Percentiles rank a stretch among this genome's conserved stretches.
These are phyloP conservation scores for Sinocyclocheilus maitianheensis DNA, from an alignment of 2,113 vertebrate species.

Conservation along the genomic window DNA sequence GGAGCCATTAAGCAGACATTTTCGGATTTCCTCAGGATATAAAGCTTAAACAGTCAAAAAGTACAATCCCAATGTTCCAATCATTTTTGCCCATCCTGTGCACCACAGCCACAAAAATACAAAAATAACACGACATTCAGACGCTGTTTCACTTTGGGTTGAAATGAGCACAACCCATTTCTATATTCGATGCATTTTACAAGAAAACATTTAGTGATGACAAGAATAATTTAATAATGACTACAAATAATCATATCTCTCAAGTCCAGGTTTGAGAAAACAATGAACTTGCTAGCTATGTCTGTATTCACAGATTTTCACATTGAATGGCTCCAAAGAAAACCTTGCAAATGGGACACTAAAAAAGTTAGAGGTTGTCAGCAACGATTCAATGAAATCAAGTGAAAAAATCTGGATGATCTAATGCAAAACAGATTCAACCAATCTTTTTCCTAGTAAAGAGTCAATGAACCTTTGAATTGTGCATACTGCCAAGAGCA, in stretches of 20 bases:
- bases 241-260: not conserved
- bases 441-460: not conserved
- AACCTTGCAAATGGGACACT: not conserved
- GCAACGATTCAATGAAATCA: not conserved
- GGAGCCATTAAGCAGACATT: constrained; percentile 13
- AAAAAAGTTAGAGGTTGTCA: not conserved
- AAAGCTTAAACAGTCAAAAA: constrained; percentile 8
- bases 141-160: not conserved
- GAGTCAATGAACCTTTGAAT: not conserved
- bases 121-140: not conserved
- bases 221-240: not conserved
- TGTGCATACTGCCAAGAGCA: not conserved
- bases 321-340: not conserved
- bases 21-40: constrained; percentile 40
- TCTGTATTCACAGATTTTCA: not conserved
- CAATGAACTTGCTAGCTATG: not conserved
- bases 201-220: not conserved
- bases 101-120: not conserved
- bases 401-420: not conserved
- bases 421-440: not conserved
- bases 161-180: not conserved
- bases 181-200: not conserved
- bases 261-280: not conserved
- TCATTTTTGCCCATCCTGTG: constrained; percentile 9
- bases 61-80: not conserved